Evolutionary conservation across 1,140 invertebrate species (phyloP).

Genomic region (Thaumetopoea pityocampa): DNA sequence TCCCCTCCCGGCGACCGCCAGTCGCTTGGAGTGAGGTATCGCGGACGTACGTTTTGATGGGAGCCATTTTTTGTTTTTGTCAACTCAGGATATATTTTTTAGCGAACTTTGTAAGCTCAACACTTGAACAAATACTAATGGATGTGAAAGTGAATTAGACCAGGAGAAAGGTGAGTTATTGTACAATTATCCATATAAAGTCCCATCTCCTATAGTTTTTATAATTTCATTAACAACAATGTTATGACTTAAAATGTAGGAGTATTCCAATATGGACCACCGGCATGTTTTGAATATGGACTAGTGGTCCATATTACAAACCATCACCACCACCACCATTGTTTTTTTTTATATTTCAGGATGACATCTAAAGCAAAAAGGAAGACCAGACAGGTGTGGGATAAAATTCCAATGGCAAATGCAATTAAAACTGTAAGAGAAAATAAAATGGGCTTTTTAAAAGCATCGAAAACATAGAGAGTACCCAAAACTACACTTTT

Average conservation of each 20-base stretch:
- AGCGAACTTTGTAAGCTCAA: constrained; percentile 13
- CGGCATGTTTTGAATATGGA: constrained; percentile 26
- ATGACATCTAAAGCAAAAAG: constrained; percentile 10
- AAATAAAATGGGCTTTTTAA: constrained; percentile 24
- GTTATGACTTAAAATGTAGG: constrained; percentile 21
- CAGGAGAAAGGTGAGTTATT: constrained; percentile 22
- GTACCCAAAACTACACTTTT: constrained; percentile 21
- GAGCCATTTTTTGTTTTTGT: constrained; percentile 21
- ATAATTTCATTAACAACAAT: background rate
- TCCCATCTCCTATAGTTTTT: background rate
- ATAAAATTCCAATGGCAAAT: constrained; percentile 19
- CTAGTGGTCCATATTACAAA: constrained; percentile 20
- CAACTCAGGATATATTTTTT: constrained; percentile 17
- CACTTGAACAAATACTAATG: constrained; percentile 21
- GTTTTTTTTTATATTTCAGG: constrained; percentile 8
- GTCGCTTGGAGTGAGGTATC: constrained; percentile 16
- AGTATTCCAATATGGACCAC: constrained; percentile 26
- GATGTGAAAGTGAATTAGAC: constrained; percentile 16
- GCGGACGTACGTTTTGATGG: constrained; percentile 2
- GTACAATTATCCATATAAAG: constrained; percentile 20
- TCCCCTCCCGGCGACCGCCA: too few species aligned
- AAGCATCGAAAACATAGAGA: constrained; percentile 21
- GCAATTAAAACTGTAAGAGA: constrained; percentile 19
- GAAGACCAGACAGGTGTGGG: constrained; percentile 22
- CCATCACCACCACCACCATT: too few species aligned